Percentiles rank a stretch among this genome's conserved stretches.
Conservation (phyloP, 2,888 invertebrate genomes). For the Sphinx pinastri region DNA sequence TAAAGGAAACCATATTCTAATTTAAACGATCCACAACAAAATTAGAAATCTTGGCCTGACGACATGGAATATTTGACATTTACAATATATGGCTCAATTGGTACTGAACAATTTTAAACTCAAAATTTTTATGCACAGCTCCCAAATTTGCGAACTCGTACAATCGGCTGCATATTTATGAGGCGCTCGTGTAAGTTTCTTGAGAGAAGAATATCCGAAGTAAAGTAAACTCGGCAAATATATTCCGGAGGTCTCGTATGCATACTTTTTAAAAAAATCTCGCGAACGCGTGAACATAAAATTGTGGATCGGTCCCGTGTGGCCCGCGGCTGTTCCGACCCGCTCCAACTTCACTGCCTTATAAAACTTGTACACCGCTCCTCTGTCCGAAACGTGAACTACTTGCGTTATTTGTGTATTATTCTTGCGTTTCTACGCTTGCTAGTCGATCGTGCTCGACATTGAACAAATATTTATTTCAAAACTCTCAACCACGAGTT, state of each 20-base stretch:
- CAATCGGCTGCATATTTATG: constrained; percentile 60
- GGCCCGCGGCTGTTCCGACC: constrained; percentile 38
- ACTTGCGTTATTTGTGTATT: neutral
- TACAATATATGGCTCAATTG: neutral
- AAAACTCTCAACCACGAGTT: constrained; percentile 2
- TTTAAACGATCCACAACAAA: neutral
- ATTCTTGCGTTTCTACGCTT: constrained; percentile 18
- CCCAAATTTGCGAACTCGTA: constrained; percentile 49
- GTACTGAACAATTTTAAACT: neutral
- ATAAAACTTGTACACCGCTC: constrained; percentile 48
- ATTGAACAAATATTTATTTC: constrained; percentile 21
- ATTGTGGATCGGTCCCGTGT: constrained; percentile 58
- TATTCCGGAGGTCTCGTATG: constrained; percentile 54
- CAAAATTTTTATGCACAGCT: constrained; percentile 38
- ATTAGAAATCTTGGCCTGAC: neutral
- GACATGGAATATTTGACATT: constrained; percentile 16
- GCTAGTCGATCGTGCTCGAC: constrained; percentile 5
- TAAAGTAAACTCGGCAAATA: constrained; percentile 46
- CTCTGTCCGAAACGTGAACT: constrained; percentile 34
- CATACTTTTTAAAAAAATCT: constrained; percentile 68
- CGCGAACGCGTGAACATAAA: constrained; percentile 59
- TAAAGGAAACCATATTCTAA: neutral
- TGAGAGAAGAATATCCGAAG: constrained; percentile 44
- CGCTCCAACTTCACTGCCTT: constrained; percentile 35
- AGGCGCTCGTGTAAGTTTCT: constrained; percentile 44